Conservation (phyloP, 2,113 vertebrate genomes). For the Mormoops blainvillei region DNA sequence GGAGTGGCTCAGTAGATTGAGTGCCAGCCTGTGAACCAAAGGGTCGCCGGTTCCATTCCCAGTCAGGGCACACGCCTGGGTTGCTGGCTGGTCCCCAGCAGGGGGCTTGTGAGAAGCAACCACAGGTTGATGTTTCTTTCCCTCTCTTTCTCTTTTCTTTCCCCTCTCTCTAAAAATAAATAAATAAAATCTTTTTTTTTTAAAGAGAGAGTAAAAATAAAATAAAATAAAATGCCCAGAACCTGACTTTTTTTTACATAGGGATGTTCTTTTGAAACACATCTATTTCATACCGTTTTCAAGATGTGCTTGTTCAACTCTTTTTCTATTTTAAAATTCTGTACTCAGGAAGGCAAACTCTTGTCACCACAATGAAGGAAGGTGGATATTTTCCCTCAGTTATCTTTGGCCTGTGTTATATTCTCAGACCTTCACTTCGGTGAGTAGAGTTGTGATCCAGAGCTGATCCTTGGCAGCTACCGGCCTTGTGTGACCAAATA, state of each 20-base stretch:
- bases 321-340: not conserved
- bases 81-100: no score
- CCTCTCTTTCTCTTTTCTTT: no score
- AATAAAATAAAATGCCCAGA: not conserved
- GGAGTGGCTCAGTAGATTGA: no score
- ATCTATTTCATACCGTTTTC: not conserved
- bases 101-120: no score
- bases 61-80: no score
- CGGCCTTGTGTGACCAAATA: not conserved
- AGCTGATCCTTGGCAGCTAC: not conserved
- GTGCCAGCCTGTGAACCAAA: no score
- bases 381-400: not conserved
- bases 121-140: no score
- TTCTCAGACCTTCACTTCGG: not conserved
- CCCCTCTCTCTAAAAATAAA: no score
- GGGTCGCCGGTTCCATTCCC: no score
- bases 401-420: not conserved
- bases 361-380: not conserved
- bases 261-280: not conserved
- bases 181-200: no score
- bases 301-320: not conserved
- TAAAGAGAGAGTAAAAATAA: no score
- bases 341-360: not conserved
- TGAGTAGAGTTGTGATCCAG: not conserved
- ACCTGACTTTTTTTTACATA: not conserved